Conservation (phyloP, 2,113 vertebrate genomes). For the Austrofundulus limnaeus region DNA sequence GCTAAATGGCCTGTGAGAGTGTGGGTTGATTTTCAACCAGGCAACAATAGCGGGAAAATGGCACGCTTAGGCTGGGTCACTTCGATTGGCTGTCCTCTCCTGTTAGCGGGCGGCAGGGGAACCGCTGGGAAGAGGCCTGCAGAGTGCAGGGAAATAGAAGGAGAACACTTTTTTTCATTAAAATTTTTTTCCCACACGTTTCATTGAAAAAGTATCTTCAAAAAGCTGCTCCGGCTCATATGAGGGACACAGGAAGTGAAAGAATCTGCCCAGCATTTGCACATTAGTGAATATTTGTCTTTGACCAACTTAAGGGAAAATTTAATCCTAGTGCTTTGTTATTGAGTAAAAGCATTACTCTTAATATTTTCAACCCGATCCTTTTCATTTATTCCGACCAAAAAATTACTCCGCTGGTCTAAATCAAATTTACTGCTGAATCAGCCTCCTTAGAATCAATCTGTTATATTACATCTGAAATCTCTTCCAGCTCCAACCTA, state of each 20-base stretch:
- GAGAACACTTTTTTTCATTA: background rate
- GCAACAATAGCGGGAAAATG: conserved; percentile 30
- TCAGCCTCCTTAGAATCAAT: conserved; percentile 26
- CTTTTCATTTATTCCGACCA: conserved; percentile 5
- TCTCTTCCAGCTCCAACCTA: conserved; percentile 29
- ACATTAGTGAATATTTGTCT: background rate
- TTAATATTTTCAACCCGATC: background rate
- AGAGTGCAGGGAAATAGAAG: background rate
- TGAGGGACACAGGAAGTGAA: conserved; percentile 2
- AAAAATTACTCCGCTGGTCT: background rate
- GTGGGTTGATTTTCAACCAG: conserved; percentile 54
- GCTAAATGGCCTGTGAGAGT: conserved; percentile 52
- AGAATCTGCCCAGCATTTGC: conserved; percentile 1
- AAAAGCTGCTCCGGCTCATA: background rate
- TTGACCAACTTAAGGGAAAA: background rate
- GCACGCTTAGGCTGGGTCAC: conserved; percentile 51
- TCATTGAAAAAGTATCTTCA: conserved; percentile 20
- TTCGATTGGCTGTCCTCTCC: conserved; percentile 71
- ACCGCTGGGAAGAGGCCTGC: conserved; percentile 41
- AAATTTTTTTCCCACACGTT: conserved; percentile 32
- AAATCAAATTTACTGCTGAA: conserved; percentile 21
- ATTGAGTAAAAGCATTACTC: conserved; percentile 10
- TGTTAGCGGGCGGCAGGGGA: conserved; percentile 54
- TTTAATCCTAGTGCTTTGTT: background rate
- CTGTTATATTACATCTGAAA: conserved; percentile 25